Conservation (phyloP, 2,888 invertebrate genomes). For the Dione vanillae region DNA sequence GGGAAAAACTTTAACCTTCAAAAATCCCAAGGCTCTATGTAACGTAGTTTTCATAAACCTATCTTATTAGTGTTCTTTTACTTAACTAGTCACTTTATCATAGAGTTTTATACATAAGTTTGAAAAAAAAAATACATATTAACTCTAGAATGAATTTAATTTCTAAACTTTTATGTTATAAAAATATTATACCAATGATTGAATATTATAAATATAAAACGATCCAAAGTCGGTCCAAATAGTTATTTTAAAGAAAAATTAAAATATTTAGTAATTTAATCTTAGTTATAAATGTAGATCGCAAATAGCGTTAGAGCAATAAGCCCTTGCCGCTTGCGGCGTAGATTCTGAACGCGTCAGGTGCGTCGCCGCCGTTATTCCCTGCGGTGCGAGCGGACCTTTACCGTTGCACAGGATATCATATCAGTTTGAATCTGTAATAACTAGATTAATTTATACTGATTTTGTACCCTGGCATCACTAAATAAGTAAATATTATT, state of each 20-base stretch:
- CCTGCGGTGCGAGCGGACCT: conserved; percentile 63
- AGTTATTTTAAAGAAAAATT: background rate
- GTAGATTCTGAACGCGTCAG: conserved; percentile 59
- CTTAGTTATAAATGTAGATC: conserved; percentile 23
- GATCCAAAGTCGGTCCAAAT: background rate
- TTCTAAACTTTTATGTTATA: no score
- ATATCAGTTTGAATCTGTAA: conserved; percentile 48
- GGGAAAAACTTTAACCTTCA: conserved; percentile 32
- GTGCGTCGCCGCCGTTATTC: conserved; percentile 72
- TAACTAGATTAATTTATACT: conserved; percentile 33
- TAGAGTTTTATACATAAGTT: no score
- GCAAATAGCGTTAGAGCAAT: conserved; percentile 23
- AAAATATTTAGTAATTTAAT: conserved; percentile 9
- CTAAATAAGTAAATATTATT: background rate
- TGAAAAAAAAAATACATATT: no score
- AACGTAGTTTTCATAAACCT: conserved; percentile 7
- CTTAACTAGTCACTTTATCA: no score
- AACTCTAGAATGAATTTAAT: no score
- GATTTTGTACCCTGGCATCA: background rate
- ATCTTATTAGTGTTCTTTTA: no score
- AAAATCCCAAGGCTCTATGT: background rate
- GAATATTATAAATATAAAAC: no score
- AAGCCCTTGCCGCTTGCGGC: conserved; percentile 51
- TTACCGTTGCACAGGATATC: conserved; percentile 51
- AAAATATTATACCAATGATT: no score